Percentiles rank a stretch among this genome's conserved stretches.
phyloP scores from a whole-genome alignment of 2,888 invertebrate genomes.

The Lasioglossum lativentre region DNA sequence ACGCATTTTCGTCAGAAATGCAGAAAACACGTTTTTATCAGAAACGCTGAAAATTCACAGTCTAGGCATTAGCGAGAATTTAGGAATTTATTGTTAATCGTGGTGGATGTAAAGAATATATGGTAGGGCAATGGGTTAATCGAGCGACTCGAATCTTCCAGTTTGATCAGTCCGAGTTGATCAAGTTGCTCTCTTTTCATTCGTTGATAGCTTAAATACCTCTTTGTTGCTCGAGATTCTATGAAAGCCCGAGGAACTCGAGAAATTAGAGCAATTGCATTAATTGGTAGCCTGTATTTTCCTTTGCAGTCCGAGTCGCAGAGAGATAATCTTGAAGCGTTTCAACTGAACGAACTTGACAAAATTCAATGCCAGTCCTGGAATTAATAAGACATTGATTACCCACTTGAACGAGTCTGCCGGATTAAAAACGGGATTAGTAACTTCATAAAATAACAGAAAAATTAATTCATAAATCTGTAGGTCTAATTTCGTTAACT shows the following conservation, averaged over 20 bases:
- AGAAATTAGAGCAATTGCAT: constrained; percentile 44
- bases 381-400: neutral
- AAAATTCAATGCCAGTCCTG: neutral
- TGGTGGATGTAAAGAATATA: neutral
- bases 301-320: neutral
- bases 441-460: neutral
- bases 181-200: neutral
- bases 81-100: neutral
- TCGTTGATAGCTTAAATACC: neutral
- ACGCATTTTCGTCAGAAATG: too few species aligned
- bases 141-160: neutral
- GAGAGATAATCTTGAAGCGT: neutral
- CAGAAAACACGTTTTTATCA: too few species aligned
- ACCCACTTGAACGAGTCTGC: neutral
- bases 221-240: neutral
- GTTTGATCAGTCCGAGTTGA: neutral
- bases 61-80: too few species aligned
- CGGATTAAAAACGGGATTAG: neutral
- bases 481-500: too few species aligned
- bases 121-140: neutral
- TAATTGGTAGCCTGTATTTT: neutral
- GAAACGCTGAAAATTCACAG: too few species aligned
- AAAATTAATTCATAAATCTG: neutral
- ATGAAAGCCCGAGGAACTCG: neutral
- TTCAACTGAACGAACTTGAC: neutral